Conservation (phyloP, 2,113 vertebrate genomes). For the Scomber scombrus region DNA sequence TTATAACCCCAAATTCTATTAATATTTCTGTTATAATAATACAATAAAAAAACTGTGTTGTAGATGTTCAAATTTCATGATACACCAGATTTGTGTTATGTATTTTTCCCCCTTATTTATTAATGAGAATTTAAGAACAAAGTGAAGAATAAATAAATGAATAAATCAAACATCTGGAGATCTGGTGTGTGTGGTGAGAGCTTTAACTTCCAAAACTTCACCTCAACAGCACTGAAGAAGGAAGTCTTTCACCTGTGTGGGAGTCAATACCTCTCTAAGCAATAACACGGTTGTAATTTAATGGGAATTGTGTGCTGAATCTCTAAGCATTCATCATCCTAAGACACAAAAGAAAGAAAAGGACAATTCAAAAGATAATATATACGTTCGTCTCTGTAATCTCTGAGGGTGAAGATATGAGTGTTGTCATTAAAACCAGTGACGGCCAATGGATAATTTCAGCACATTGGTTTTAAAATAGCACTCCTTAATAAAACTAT, state of each 20-base stretch:
- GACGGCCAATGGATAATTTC: conserved; percentile 2
- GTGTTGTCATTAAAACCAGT: conserved; percentile 32
- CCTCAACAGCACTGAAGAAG: background rate
- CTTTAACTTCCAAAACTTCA: background rate
- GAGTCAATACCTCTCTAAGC: conserved; percentile 28
- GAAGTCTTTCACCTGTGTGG: conserved; percentile 16
- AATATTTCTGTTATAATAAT: too few species aligned
- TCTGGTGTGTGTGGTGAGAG: too few species aligned
- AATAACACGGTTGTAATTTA: conserved; percentile 27
- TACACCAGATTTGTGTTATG: too few species aligned
- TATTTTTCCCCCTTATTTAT: too few species aligned
- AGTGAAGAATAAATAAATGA: too few species aligned
- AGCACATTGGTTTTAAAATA: conserved; percentile 27
- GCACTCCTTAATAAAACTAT: conserved; percentile 29
- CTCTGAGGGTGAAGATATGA: conserved; percentile 26
- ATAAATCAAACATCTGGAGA: too few species aligned
- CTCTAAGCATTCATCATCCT: conserved; percentile 10
- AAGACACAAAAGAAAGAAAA: conserved; percentile 15
- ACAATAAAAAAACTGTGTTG: too few species aligned
- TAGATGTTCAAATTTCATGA: too few species aligned
- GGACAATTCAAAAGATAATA: background rate
- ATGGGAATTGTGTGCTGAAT: background rate
- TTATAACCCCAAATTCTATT: too few species aligned
- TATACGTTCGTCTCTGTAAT: conserved; percentile 8
- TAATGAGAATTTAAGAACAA: too few species aligned